These are phyloP conservation scores for Ophion costatus DNA, from an alignment of 2,888 invertebrate species.

Conservation along the genomic window DNA sequence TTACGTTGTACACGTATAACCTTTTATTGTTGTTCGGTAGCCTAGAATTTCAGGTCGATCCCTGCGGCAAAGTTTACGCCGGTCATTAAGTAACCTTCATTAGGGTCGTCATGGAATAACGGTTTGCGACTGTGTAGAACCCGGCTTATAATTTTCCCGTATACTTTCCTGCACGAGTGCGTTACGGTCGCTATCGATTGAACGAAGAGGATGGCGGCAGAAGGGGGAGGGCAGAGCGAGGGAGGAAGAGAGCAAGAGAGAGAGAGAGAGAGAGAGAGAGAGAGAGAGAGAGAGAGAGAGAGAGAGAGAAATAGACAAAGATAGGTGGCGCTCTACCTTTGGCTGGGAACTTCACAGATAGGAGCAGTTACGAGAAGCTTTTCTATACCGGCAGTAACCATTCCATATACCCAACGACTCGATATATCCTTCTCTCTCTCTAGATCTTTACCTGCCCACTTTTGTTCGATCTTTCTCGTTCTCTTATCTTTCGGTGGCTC, in stretches of 20 bases:
- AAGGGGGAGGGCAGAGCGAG: slow-evolving; percentile 4
- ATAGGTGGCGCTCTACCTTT: slow-evolving; percentile 13
- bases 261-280: neutral
- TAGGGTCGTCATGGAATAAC: slow-evolving; percentile 15
- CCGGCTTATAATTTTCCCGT: slow-evolving; percentile 56
- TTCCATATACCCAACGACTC: slow-evolving; percentile 28
- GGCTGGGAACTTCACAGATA: neutral
- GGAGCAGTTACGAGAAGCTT: slow-evolving; percentile 16
- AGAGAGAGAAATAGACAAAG: neutral
- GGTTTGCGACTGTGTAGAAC: slow-evolving; percentile 1
- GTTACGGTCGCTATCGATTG: slow-evolving; percentile 60
- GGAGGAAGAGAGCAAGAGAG: neutral
- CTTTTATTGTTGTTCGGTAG: neutral
- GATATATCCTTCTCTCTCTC: slow-evolving; percentile 17
- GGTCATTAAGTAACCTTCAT: slow-evolving; percentile 52
- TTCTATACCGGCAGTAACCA: slow-evolving; percentile 7
- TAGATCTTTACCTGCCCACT: neutral
- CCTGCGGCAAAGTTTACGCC: neutral
- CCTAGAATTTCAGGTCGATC: slow-evolving; percentile 8
- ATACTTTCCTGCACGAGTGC: slow-evolving; percentile 21
- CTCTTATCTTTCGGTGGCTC: neutral
- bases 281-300: neutral
- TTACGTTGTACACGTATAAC: neutral
- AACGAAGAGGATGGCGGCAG: slow-evolving; percentile 61
- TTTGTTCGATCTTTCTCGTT: neutral